Base-by-base conservation (phyloP, 2,797 vertebrate genomes). In the Typhlichthys subterraneus region DNA sequence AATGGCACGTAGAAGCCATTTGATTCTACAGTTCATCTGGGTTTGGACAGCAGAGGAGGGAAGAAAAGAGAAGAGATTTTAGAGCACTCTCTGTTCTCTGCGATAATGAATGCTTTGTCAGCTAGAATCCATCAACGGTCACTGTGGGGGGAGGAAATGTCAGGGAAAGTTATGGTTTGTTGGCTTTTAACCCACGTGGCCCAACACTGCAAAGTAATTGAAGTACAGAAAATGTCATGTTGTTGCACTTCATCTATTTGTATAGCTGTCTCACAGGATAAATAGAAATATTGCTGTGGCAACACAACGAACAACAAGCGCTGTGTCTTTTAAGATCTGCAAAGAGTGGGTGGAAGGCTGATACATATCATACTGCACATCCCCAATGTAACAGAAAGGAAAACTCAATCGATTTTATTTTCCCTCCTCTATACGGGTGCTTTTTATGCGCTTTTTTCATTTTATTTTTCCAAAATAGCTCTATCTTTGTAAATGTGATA, bases 141-240 rank as follows among this genome's bases (percentile, higher is more conserved):
- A 93, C 93, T 92, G 88, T 90, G 93, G 90, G 94, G 92, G 92
- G 92, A 94, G 88, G 91, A 93, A 93, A 93, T 92, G 91, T 95
- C 94, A 95, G 88, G 91, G 88, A 92, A 96, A 94, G 93, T 94
- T 95, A 94, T 92, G 91, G 91, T 93, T 94, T 94, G 91, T 94
- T 96, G 93, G 93, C 91, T 96, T 95, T 95, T 95, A 94, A 94
- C 93, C 93, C 93, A 93, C 89, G 80, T 95, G 94, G 93, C 92
- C 91, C 90, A 88, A 91, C 92, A 90, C 91, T 73, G 89, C 92
- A 93, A 95, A 94, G 94, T 96, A 95, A 94, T 94, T 93, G 93
- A 95, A 95, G 92, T 93, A 93, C 92, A 94, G 89, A 93, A 94
- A 93, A 94, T 92, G 91, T 92, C 89, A 90, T 89, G 91, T 93